Evolutionary conservation across 2,113 vertebrate species (phyloP).

Genomic region (Rhinichthys klamathensis): DNA sequence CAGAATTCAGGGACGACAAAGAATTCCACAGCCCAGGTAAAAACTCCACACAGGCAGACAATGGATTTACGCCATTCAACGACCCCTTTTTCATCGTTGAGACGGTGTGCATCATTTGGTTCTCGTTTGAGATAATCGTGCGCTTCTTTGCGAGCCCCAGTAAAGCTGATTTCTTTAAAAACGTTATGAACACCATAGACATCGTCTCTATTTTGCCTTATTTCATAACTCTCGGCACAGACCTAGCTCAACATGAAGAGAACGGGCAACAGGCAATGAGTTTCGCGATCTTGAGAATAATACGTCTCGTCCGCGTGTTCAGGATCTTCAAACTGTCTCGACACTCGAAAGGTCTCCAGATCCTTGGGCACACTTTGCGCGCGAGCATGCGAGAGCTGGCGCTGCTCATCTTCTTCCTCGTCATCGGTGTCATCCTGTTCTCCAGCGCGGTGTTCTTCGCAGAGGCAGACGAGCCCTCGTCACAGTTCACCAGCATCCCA

Average conservation of each 20-base stretch:
- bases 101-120: slow-evolving; percentile 98
- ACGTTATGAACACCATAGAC: slow-evolving; percentile 99
- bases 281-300: slow-evolving; percentile 97
- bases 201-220: slow-evolving; percentile 99
- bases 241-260: slow-evolving; percentile 89
- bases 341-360: slow-evolving; percentile 98
- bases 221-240: slow-evolving; percentile 97
- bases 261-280: slow-evolving; percentile 96
- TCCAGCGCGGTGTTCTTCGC: slow-evolving; percentile 99
- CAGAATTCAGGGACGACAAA: slow-evolving; percentile 94
- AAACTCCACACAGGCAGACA: slow-evolving; percentile 80
- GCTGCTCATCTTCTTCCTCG: slow-evolving; percentile 97
- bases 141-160: slow-evolving; percentile 96
- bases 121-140: slow-evolving; percentile 97
- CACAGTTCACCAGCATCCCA: slow-evolving; percentile 98
- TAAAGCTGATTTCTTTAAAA: slow-evolving; percentile 93
- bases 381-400: slow-evolving; percentile 98
- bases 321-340: slow-evolving; percentile 98
- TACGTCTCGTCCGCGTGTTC: slow-evolving; percentile 95
- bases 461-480: slow-evolving; percentile 92
- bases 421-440: slow-evolving; percentile 98
- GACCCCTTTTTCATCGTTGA: slow-evolving; percentile 99
- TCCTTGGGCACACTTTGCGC: slow-evolving; percentile 94
- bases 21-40: slow-evolving; percentile 80
- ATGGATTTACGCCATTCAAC: slow-evolving; percentile 91